Evolutionary conservation across 2,113 vertebrate genomes (phyloP), one percentile per base, ranked within the genome.

Genomic region (Lagopus leucura): DNA sequence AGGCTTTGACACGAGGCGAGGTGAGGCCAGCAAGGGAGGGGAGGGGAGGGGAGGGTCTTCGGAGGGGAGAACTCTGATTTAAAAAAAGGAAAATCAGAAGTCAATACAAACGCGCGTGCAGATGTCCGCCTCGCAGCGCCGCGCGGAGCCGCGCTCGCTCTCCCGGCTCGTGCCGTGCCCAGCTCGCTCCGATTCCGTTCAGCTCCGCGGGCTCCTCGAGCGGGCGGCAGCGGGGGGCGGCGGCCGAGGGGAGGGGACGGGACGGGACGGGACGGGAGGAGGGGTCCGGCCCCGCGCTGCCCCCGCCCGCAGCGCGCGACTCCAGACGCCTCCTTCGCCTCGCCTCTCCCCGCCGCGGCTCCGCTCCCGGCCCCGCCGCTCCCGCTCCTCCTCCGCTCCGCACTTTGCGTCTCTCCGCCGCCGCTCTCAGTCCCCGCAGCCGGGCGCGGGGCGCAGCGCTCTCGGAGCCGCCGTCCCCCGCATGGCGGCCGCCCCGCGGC

Each of bases 281-380:
- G 47, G 61, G 74, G 86, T 52, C 16, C 45, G 43, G 55, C 28
- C 28, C 70, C 24, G 48, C 70, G 5, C 47, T 32, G 47, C 72
- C 79, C 89, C 77, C 48, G 47, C 72, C 40, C 77, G 66, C 82
- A 83, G 90, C 93, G 57, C 70, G 71, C 61, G 86, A 76, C 86
- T 48, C 77, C 77, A 78, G 71, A 58, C 86, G 0, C 91, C 86
- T 89, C 92, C 74, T 52, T 73, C 42, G 57, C 45, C 25, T 27
- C 50, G 13, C 25, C 52, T 30, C 52, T 30, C 55, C 67, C 69
- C 50, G n/a, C 38, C 38, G 52, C 17, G 63, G 24, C 76, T 79
- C 71, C 75, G 50, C 25, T 82, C 73, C 43, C 40, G 22, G 69
- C 76, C 74, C 47, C 38, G 58, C 48, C 20, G 73, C 79, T 66